phyloP scores from a whole-genome alignment of 2,888 invertebrate species.

The Zootermopsis nevadensis region DNA sequence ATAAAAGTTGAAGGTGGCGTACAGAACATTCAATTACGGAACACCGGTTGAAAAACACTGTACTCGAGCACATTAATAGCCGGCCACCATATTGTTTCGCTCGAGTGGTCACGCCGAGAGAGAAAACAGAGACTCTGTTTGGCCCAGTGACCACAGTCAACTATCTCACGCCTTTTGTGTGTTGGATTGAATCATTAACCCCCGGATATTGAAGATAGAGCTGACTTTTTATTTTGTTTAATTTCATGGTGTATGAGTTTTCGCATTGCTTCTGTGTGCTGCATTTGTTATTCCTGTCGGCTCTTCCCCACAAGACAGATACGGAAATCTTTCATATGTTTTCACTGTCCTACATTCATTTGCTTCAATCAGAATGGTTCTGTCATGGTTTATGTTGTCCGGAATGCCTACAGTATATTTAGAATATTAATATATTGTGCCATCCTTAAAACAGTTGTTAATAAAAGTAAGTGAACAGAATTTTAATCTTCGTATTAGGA shows the following conservation, averaged over 20 bases:
- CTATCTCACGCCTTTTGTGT: conserved; percentile 31
- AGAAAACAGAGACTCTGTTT: not conserved
- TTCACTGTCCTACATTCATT: not conserved
- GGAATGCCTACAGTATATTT: not conserved
- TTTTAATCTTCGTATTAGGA: too few species aligned
- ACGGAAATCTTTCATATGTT: not conserved
- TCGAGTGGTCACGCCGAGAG: not conserved
- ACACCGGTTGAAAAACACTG: not conserved
- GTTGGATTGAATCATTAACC: conserved; percentile 33
- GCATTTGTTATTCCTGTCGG: not conserved
- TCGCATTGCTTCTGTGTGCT: too few species aligned
- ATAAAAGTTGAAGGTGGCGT: too few species aligned
- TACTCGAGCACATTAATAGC: not conserved
- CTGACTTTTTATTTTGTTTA: not conserved
- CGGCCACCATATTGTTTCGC: not conserved
- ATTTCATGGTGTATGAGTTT: conserved; percentile 10
- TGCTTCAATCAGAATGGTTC: not conserved
- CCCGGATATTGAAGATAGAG: conserved; percentile 1
- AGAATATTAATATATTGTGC: too few species aligned
- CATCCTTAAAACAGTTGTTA: too few species aligned
- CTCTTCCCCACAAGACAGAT: not conserved
- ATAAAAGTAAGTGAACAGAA: too few species aligned
- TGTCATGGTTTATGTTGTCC: not conserved
- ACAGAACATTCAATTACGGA: not conserved
- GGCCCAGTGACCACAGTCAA: conserved; percentile 14